Percentiles rank a stretch among this genome's conserved stretches.
Evolutionary conservation across 2,888 invertebrate genomes (phyloP).

Genomic region (Marasmarcha lunaedactyla): DNA sequence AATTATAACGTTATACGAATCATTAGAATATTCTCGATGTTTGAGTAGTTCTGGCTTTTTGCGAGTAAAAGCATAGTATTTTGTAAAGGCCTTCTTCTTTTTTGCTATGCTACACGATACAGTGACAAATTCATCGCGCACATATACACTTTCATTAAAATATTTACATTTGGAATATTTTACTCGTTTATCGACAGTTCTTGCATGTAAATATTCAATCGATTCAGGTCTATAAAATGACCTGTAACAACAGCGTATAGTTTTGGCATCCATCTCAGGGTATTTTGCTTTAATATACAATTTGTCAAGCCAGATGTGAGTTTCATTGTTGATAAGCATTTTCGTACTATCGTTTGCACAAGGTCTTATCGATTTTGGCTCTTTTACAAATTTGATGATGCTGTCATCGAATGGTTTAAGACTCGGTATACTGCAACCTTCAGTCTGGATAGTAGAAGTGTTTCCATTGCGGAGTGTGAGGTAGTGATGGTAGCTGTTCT

Average conservation of each 20-base stretch:
- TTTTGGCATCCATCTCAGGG: constrained; percentile 47
- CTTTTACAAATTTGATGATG: constrained; percentile 62
- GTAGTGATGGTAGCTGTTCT: constrained; percentile 15
- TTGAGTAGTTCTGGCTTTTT: too few species aligned
- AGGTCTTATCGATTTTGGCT: constrained; percentile 56
- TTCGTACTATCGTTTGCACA: constrained; percentile 62
- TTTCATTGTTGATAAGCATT: constrained; percentile 69
- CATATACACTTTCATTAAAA: constrained; percentile 50
- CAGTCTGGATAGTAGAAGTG: constrained; percentile 69
- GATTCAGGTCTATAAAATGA: constrained; percentile 67
- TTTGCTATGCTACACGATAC: constrained; percentile 76
- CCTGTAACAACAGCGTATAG: constrained; percentile 73
- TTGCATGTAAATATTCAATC: constrained; percentile 49
- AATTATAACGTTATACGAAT: constrained; percentile 76
- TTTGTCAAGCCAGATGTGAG: constrained; percentile 67
- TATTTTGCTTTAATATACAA: constrained; percentile 49
- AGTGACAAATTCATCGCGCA: constrained; percentile 75
- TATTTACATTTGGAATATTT: constrained; percentile 57
- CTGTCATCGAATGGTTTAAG: constrained; percentile 72
- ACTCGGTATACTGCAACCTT: constrained; percentile 76
- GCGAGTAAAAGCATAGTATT: too few species aligned
- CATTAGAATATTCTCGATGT: neutral
- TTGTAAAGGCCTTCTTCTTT: constrained; percentile 27
- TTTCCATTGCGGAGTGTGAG: constrained; percentile 21
- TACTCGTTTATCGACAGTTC: constrained; percentile 53